phyloP scores from a whole-genome alignment of 2,888 invertebrate species.

The Dinocampus coccinellae region DNA sequence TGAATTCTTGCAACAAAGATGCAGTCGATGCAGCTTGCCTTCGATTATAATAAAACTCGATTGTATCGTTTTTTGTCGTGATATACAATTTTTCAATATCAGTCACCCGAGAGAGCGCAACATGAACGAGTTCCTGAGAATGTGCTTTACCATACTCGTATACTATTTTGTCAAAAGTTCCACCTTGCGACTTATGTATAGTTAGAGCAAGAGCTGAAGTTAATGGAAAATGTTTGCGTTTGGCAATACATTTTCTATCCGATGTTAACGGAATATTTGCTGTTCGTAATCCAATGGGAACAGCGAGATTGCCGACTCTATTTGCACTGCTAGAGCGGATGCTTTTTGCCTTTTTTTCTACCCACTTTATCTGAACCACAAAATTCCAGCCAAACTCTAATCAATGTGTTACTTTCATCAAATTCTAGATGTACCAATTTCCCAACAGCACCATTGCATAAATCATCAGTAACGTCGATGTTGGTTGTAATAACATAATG shows the following conservation, averaged over 20 bases:
- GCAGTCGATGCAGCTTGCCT: slow-evolving; percentile 41
- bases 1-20: slow-evolving; percentile 8
- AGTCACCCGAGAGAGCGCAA: slow-evolving; percentile 35
- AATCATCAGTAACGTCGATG: slow-evolving; percentile 56
- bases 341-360: slow-evolving; percentile 12
- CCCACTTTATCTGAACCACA: slow-evolving; percentile 2
- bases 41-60: background rate
- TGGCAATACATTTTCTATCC: slow-evolving; percentile 25
- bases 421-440: slow-evolving; percentile 50
- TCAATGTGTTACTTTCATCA: slow-evolving; percentile 21
- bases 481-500: slow-evolving; percentile 51
- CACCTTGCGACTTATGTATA: slow-evolving; percentile 26
- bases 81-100: slow-evolving; percentile 11
- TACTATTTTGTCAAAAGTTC: slow-evolving; percentile 13
- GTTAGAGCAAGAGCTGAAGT: slow-evolving; percentile 8
- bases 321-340: background rate
- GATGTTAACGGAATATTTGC: slow-evolving; percentile 15
- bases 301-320: slow-evolving; percentile 11
- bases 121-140: slow-evolving; percentile 17
- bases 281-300: slow-evolving; percentile 31
- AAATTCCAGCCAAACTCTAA: slow-evolving; percentile 25
- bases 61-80: background rate
- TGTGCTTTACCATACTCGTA: slow-evolving; percentile 23
- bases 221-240: slow-evolving; percentile 31
- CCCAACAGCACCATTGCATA: slow-evolving; percentile 53